A percentile compares a stretch with the other conserved stretches of the same genome.
Evolutionary conservation across 2,113 vertebrate genomes (phyloP).

Genomic region (Mustela lutreola): DNA sequence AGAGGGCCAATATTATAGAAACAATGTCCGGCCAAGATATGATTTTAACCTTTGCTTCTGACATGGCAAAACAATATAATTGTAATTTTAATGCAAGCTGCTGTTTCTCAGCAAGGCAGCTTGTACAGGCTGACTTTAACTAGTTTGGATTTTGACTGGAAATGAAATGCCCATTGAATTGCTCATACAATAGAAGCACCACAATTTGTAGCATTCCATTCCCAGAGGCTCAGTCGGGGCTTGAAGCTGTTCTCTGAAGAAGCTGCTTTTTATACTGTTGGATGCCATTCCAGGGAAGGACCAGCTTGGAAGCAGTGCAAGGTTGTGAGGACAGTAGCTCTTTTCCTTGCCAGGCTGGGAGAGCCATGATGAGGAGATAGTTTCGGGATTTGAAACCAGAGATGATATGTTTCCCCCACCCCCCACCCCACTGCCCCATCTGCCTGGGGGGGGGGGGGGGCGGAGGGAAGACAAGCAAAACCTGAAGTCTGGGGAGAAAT

Average conservation of each 20-base stretch:
- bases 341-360: slow-evolving; percentile 11
- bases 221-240: slow-evolving; percentile 6
- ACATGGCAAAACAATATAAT: slow-evolving; percentile 87
- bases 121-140: slow-evolving; percentile 77
- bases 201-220: slow-evolving; percentile 70
- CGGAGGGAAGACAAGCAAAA: background rate
- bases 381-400: slow-evolving; percentile 6
- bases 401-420: background rate
- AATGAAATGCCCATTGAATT: slow-evolving; percentile 80
- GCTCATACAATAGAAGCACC: slow-evolving; percentile 75
- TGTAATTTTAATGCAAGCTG: slow-evolving; percentile 86
- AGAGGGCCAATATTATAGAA: slow-evolving; percentile 85
- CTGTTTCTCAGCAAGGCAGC: slow-evolving; percentile 76
- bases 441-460: too few species aligned
- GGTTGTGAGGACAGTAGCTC: slow-evolving; percentile 35
- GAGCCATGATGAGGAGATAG: background rate
- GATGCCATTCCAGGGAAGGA: slow-evolving; percentile 61
- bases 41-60: slow-evolving; percentile 90
- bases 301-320: background rate
- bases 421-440: background rate
- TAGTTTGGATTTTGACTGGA: slow-evolving; percentile 83
- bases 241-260: slow-evolving; percentile 67
- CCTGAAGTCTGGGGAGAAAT: background rate
- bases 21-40: slow-evolving; percentile 86
- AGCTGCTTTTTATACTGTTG: slow-evolving; percentile 52